Evolutionary conservation across 2,113 vertebrate genomes (phyloP).

Genomic region (Nesogale talazaci): DNA sequence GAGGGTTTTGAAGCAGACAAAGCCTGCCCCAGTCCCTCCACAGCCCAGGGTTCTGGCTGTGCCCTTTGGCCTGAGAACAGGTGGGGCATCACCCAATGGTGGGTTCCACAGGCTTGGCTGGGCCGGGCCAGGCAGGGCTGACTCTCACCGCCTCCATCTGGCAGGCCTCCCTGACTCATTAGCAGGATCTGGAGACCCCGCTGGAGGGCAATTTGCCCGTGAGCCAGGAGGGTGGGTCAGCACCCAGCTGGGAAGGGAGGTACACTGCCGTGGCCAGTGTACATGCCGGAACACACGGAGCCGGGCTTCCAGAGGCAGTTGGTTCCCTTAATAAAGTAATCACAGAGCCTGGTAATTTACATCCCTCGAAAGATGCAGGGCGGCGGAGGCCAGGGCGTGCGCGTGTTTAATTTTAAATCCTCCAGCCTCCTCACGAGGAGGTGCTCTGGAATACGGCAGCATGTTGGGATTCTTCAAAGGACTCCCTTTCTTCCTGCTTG

Average conservation of each 20-base stretch:
- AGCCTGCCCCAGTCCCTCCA: not conserved
- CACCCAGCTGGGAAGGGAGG: not conserved
- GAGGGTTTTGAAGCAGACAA: not conserved
- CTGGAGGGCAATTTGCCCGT: not conserved
- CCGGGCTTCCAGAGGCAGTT: not conserved
- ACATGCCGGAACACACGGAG: not conserved
- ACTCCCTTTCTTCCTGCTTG: conserved; percentile 21
- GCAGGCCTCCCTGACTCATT: not conserved
- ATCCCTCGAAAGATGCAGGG: conserved; percentile 74
- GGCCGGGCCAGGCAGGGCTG: not conserved
- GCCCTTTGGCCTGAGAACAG: not conserved
- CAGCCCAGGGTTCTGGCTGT: not conserved
- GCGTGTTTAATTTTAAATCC: conserved; percentile 69
- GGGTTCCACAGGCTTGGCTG: not conserved
- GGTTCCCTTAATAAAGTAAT: conserved; percentile 36
- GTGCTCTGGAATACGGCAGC: conserved; percentile 43
- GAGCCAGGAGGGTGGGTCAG: not conserved
- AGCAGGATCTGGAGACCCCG: not conserved
- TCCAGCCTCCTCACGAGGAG: conserved; percentile 65
- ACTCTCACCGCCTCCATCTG: not conserved
- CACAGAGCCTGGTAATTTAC: conserved; percentile 46
- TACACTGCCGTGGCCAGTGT: not conserved
- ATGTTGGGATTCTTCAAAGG: conserved; percentile 50
- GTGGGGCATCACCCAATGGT: not conserved
- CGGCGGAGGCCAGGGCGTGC: not conserved